Base-by-base conservation (phyloP, 2,888 invertebrate genomes). In the Lysandra coridon region DNA sequence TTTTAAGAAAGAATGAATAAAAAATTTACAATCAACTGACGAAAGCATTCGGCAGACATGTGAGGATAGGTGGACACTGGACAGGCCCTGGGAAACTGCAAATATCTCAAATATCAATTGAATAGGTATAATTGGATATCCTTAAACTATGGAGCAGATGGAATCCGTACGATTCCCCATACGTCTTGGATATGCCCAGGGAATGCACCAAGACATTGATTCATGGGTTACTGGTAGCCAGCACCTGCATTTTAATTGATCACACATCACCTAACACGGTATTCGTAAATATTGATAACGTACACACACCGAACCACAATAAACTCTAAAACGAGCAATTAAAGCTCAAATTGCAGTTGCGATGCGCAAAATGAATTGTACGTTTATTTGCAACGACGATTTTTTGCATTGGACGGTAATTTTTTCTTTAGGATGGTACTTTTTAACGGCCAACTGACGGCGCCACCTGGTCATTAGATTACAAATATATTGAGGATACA, bases 241-340 rank as follows among this genome's bases (percentile, higher is more conserved):
- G 74, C 81, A 83, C 82, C 80, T 83, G 83, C 80, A 81, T 80
- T 80, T 82, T 83, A 83, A 84, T 84, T 83, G 80, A 83, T 83
- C 80, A 81, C 82, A 78, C 78, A 79, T 79, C 79, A 81, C 80
- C 80, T 80, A 81, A 83, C 78, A 76, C 82, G 81, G 82, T 82
- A 64, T 78, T 33, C 78, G 69, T 62, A 44, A 78, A 78, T 78
- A 40, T 78, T 78, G 40, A 78, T 60, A 78, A 78, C 62, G 23
- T 40, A 30, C 17, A 37, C 7, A 10, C 6, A 33, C 33, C n/a
- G 12, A 10, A 7, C 60, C 14, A 62, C 4, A 60, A 78, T 37
- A 44, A 40, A 60, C 78, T n/a, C 17, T 17, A 78, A 40, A 17
- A 33, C 57, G n/a, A 57, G 1, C n/a, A 12, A 37, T 1, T 78